Percentiles rank a stretch among this genome's conserved stretches.
Conservation (phyloP, 1,140 invertebrate species). For the Triops cancriformis region DNA sequence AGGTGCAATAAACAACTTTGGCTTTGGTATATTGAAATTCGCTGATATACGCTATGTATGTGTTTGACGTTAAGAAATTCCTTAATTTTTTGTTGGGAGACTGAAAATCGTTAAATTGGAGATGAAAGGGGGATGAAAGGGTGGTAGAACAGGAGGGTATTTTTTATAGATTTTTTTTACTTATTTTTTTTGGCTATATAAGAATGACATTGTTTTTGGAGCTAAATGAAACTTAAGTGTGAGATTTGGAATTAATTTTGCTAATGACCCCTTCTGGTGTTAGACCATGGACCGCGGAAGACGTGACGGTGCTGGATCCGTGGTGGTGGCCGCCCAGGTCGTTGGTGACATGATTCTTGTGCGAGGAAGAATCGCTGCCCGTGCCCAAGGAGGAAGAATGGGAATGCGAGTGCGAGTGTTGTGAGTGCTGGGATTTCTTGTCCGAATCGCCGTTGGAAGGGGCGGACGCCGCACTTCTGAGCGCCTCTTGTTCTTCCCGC, state of each 20-base stretch:
- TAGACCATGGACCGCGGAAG: constrained; percentile 20
- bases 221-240: constrained; percentile 15
- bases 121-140: neutral
- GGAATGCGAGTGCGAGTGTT: constrained; percentile 19
- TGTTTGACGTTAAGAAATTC: neutral
- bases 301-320: constrained; percentile 17
- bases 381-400: constrained; percentile 22
- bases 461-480: neutral
- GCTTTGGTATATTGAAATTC: neutral
- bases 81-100: neutral
- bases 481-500: constrained; percentile 73
- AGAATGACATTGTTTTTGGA: neutral
- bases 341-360: constrained; percentile 5
- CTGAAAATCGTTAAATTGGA: neutral
- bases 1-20: neutral
- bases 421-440: constrained; percentile 22
- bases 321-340: constrained; percentile 22
- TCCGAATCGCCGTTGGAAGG: constrained; percentile 16
- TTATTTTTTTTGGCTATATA: constrained; percentile 7
- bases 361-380: constrained; percentile 1
- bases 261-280: constrained; percentile 23
- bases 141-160: neutral
- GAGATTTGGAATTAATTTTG: constrained; percentile 23
- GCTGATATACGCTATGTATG: neutral
- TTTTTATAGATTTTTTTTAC: neutral